Conservation (phyloP, 2,797 vertebrate species). For the Etheostoma nigrum region DNA sequence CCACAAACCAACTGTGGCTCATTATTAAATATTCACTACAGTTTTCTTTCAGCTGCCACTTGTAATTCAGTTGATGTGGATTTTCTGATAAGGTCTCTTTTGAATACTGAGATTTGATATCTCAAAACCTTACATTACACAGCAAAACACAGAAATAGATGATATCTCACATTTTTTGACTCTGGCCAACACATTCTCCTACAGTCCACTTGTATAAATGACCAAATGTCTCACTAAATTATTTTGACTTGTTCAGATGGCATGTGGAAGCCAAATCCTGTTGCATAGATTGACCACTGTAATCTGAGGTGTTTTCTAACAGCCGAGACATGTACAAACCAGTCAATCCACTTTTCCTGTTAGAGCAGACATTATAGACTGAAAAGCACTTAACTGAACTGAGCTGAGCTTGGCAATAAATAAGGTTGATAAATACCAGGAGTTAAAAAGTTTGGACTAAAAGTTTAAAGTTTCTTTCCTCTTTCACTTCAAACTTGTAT, state of each 20-base stretch:
- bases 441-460: slow-evolving; percentile 1
- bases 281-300: slow-evolving; percentile 42
- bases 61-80: slow-evolving; percentile 18
- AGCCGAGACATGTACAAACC: slow-evolving; percentile 43
- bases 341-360: slow-evolving; percentile 46
- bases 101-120: slow-evolving; percentile 32
- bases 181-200: slow-evolving; percentile 8
- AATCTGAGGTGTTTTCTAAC: slow-evolving; percentile 47
- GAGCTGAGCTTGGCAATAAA: background rate
- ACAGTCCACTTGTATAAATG: slow-evolving; percentile 13
- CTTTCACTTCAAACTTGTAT: slow-evolving; percentile 6
- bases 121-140: background rate
- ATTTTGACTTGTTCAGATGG: slow-evolving; percentile 4
- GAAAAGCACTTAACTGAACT: slow-evolving; percentile 17
- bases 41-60: slow-evolving; percentile 1
- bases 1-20: background rate
- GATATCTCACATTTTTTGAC: slow-evolving; percentile 9
- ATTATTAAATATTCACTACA: background rate
- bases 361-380: slow-evolving; percentile 17
- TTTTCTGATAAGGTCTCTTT: slow-evolving; percentile 26
- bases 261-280: slow-evolving; percentile 23
- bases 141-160: slow-evolving; percentile 19
- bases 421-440: background rate
- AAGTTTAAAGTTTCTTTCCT: background rate
- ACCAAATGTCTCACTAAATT: slow-evolving; percentile 22